These are phyloP conservation scores for Yoshiicerus persimilis DNA, from an alignment of 1,140 invertebrate species.

Conservation along the genomic window DNA sequence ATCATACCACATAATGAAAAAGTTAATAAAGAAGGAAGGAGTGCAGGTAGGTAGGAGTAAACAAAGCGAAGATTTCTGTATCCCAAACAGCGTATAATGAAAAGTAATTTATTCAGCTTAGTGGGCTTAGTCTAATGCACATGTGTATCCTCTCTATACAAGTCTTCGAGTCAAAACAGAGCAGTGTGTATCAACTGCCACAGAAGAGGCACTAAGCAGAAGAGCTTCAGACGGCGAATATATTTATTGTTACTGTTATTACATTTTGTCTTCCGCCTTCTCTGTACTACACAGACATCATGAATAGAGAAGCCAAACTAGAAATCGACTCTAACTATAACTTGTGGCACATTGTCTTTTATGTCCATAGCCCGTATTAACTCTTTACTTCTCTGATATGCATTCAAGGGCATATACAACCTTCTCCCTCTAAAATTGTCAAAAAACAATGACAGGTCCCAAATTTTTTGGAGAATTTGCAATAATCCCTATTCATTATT, in stretches of 20 bases:
- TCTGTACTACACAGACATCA: not conserved
- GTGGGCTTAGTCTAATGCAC: not conserved
- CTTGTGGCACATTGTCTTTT: too few relatives aligned
- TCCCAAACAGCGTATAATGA: not conserved
- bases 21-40: not conserved
- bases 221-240: not conserved
- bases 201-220: not conserved
- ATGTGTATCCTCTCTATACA: not conserved
- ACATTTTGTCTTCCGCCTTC: not conserved
- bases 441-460: too few relatives aligned
- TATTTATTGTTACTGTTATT: slow-evolving; percentile 19
- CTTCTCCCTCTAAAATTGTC: too few relatives aligned
- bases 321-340: too few relatives aligned
- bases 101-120: not conserved
- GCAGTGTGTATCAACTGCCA: too few relatives aligned
- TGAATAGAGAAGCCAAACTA: not conserved
- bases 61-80: not conserved
- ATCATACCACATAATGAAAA: not conserved
- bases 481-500: too few relatives aligned
- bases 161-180: not conserved
- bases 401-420: too few relatives aligned
- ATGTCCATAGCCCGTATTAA: too few relatives aligned
- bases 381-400: too few relatives aligned
- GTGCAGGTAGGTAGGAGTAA: not conserved
- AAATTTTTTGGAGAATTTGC: too few relatives aligned